Base-by-base conservation (phyloP, 2,888 invertebrate genomes). In the Nebria brevicollis region DNA sequence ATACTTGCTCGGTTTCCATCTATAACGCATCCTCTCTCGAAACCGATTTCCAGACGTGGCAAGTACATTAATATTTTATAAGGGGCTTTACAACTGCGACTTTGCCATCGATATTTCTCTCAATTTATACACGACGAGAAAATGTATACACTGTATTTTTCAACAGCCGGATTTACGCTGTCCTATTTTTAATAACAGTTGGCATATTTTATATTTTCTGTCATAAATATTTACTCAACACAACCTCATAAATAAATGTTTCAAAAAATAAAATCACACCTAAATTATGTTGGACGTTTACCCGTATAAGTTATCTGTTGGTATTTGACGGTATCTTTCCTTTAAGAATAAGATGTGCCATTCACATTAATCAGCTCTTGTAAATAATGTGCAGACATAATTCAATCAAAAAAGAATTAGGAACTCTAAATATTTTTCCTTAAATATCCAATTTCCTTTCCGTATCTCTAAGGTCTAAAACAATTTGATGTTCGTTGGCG, bases 371-470 rank as follows among this genome's bases (percentile, higher is more conserved):
- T 54, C 8, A 54, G 11, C 11, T 1, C 54, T 5, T 2, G 11
- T 54, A 54, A 8, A 54, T 54, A 54, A 54, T 0, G 54, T 13
- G 54, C 13, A 70, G 34, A 70, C n/a, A 7, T 11, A 70, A 70
- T 34, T 4, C 75, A 86, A 86, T 86, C 85, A 86, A 85, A 86
- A 84, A 84, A 84, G 83, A 86, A 85, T 85, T 84, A 34, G 34
- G 34, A 34, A 85, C 86, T 85, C 85, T 84, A 87, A 87, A 87
- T 86, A 87, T 87, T 87, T 87, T 86, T 86, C 85, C 86, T 86
- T 86, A 85, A 85, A 85, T 85, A 86, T 86, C 86, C 86, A 86
- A 87, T 87, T 87, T 87, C 86, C 86, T 85, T 86, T 86, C 86
- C 84, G 86, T 86, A 86, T 87, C 86, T 86, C 86, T 85, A 85